Percentiles rank a stretch among this genome's conserved stretches.
Conservation (phyloP, 1,140 invertebrate species). For the Bathynomus jamesi region DNA sequence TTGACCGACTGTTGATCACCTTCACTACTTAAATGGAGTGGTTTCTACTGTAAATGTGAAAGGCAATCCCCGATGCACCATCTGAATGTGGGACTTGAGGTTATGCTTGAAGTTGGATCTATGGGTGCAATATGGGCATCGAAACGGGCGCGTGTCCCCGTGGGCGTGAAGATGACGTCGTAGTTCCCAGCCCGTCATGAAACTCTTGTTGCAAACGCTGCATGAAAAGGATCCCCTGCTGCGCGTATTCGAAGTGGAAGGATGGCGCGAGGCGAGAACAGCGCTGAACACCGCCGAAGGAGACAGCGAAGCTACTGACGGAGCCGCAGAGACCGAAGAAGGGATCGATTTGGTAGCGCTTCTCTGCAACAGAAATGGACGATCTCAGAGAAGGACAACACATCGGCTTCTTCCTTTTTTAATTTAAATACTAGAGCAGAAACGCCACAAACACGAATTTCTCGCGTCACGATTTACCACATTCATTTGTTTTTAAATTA, state of each 20-base stretch:
- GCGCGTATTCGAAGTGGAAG: neutral
- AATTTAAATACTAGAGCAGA: too few relatives aligned
- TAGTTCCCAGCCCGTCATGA: constrained; percentile 35
- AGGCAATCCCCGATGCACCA: constrained; percentile 28
- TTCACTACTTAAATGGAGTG: neutral
- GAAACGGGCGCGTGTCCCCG: constrained; percentile 48
- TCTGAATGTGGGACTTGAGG: constrained; percentile 31
- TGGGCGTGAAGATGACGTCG: constrained; percentile 42
- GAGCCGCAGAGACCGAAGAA: neutral
- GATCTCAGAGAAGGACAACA: neutral
- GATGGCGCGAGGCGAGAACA: neutral
- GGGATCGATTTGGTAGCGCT: neutral
- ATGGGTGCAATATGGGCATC: constrained; percentile 46
- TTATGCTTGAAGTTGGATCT: constrained; percentile 37
- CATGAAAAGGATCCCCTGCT: constrained; percentile 14
- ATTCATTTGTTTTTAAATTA: too few relatives aligned
- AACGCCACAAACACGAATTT: too few relatives aligned
- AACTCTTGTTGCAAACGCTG: constrained; percentile 25
- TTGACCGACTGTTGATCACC: too few relatives aligned
- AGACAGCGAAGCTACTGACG: neutral
- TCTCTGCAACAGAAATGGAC: neutral
- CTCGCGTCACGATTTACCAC: too few relatives aligned
- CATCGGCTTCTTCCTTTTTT: too few relatives aligned
- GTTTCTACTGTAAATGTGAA: constrained; percentile 26
- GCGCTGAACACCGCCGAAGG: neutral